Evolutionary conservation across 2,888 invertebrate species (phyloP).

Genomic region (Megalurothrips usitatus): DNA sequence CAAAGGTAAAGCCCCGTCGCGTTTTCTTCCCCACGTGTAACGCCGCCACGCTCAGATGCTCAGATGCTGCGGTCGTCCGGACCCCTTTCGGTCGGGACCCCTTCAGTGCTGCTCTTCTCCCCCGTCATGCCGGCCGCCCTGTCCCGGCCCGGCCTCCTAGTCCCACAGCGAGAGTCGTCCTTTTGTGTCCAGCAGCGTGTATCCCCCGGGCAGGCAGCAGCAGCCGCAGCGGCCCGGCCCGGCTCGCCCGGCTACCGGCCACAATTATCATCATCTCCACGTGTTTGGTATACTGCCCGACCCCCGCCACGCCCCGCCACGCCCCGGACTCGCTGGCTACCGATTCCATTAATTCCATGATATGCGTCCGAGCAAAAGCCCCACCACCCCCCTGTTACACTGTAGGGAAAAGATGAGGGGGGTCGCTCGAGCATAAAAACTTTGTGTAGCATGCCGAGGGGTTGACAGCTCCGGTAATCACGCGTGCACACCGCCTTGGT

Average conservation of each 20-base stretch:
- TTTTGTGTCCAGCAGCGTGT: no score
- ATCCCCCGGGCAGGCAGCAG: no score
- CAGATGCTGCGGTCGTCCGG: no score
- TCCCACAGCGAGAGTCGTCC: not conserved
- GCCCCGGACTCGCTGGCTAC: not conserved
- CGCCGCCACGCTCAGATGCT: no score
- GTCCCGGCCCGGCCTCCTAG: not conserved
- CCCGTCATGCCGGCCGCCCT: not conserved
- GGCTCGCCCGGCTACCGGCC: not conserved
- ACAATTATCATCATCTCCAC: conserved; percentile 21
- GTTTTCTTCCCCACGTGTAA: no score
- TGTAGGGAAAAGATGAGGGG: not conserved
- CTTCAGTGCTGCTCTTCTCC: not conserved
- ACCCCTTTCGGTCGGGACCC: no score
- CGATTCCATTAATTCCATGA: conserved; percentile 25
- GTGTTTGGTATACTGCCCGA: not conserved
- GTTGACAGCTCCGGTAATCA: no score
- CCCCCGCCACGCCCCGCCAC: not conserved
- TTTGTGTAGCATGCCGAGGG: no score
- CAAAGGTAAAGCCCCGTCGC: no score
- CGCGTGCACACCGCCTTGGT: no score
- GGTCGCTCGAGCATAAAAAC: no score
- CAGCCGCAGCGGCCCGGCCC: not conserved
- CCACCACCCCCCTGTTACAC: not conserved
- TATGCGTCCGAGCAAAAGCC: not conserved